phyloP scores from a whole-genome alignment of 2,888 invertebrate species.

The Tiliacea citrago region DNA sequence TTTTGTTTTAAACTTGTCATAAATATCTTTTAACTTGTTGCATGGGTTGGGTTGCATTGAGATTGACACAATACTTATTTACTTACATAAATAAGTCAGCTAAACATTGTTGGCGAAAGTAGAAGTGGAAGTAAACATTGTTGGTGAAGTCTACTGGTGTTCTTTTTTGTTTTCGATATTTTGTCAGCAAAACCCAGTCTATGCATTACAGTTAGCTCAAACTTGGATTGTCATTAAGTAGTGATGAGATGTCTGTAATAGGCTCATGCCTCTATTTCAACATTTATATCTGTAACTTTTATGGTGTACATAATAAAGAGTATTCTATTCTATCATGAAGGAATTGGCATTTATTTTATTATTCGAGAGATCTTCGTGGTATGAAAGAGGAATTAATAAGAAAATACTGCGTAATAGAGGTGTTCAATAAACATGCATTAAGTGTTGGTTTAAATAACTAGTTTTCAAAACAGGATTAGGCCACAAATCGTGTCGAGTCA shows the following conservation, averaged over 20 bases:
- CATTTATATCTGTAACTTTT: no score
- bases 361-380: neutral
- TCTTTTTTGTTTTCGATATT: neutral
- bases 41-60: no score
- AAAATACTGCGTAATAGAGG: neutral
- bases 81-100: no score
- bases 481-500: no score
- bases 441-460: neutral
- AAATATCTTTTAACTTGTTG: no score
- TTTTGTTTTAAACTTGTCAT: no score
- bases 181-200: neutral
- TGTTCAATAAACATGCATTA: neutral
- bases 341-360: neutral
- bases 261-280: no score
- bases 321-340: no score
- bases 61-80: no score
- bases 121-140: no score
- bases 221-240: neutral
- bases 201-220: neutral
- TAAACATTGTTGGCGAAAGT: no score
- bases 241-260: neutral
- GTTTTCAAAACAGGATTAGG: neutral
- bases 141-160: neutral
- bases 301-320: no score
- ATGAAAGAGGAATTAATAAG: neutral